These are phyloP conservation scores for Lamprologus callipterus DNA, from an alignment of 2,113 vertebrate genomes.

Conservation along the genomic window DNA sequence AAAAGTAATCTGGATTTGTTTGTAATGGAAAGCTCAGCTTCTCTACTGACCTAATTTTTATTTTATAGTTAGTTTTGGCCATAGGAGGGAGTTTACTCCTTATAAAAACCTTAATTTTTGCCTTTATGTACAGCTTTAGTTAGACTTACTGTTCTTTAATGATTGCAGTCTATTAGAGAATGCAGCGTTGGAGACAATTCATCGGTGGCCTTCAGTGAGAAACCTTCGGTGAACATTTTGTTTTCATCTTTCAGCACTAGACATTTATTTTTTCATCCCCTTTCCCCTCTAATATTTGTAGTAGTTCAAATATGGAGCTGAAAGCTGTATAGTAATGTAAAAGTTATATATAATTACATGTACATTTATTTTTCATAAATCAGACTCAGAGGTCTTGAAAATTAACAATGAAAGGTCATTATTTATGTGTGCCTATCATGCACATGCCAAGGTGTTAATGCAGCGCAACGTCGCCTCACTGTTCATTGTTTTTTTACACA, in stretches of 20 bases:
- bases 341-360: neutral
- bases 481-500: neutral
- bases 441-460: neutral
- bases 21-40: neutral
- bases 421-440: neutral
- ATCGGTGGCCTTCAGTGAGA: neutral
- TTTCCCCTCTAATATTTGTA: neutral
- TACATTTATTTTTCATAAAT: neutral
- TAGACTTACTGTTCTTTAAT: neutral
- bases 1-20: neutral
- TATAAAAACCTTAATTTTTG: neutral
- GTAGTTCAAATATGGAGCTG: neutral
- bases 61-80: neutral
- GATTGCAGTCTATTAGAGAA: neutral
- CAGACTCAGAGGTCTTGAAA: neutral
- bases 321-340: neutral
- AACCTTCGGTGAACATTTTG: neutral
- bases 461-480: neutral
- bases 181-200: neutral
- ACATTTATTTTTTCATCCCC: neutral
- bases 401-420: neutral
- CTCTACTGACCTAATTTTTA: neutral
- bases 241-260: neutral
- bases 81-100: neutral
- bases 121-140: neutral